Conservation (phyloP, 2,113 vertebrate genomes). For the Seriola dumerili region DNA sequence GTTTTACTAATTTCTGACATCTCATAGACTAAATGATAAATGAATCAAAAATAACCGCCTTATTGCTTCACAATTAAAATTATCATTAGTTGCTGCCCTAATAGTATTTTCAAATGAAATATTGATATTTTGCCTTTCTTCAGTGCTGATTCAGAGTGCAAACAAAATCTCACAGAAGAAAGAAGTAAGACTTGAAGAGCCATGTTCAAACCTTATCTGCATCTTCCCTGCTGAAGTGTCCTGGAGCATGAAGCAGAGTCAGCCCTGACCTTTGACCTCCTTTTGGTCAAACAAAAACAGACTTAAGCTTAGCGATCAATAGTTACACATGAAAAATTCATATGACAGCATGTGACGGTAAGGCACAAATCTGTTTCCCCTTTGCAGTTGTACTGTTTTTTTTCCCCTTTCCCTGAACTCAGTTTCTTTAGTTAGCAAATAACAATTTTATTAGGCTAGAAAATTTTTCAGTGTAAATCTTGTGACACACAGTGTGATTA, state of each 20-base stretch:
- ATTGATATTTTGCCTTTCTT: not conserved
- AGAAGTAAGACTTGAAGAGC: not conserved
- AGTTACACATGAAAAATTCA: constrained; percentile 7
- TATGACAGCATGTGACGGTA: not conserved
- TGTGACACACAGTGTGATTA: constrained; percentile 50
- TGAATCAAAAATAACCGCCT: not conserved
- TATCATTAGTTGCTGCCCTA: not conserved
- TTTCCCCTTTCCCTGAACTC: constrained; percentile 8
- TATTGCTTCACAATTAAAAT: not conserved
- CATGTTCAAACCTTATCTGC: not conserved
- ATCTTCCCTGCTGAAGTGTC: not conserved
- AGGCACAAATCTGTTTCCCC: not conserved
- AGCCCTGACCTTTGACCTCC: constrained; percentile 35
- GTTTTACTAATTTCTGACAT: not conserved
- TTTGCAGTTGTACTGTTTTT: not conserved
- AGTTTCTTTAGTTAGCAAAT: constrained; percentile 6
- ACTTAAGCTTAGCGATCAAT: constrained; percentile 4
- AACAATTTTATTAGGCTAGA: not conserved
- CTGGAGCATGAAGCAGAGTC: constrained; percentile 2
- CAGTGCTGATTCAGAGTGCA: not conserved
- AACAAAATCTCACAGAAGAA: not conserved
- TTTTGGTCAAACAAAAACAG: constrained; percentile 8
- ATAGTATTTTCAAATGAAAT: not conserved
- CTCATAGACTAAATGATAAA: not conserved
- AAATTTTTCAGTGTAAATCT: constrained; percentile 23